phyloP scores from a whole-genome alignment of 2,888 invertebrate species.

The Drosophila colorata region DNA sequence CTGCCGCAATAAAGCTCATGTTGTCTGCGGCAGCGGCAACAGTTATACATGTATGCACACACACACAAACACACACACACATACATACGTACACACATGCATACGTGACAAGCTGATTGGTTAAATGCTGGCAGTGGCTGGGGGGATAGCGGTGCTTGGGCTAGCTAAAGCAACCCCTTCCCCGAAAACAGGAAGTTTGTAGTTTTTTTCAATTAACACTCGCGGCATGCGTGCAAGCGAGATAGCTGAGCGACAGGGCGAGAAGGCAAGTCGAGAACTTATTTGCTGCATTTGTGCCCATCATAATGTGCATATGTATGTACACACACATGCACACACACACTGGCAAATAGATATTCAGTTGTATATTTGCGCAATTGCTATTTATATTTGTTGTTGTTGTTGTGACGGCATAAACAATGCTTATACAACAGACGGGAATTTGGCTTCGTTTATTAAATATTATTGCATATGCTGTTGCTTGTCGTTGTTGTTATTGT shows the following conservation, averaged over 20 bases:
- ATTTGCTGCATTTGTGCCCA: slow-evolving; percentile 48
- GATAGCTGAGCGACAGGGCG: slow-evolving; percentile 1
- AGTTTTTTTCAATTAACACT: slow-evolving; percentile 67
- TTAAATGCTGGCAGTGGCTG: slow-evolving; percentile 1
- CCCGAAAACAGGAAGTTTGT: slow-evolving; percentile 72
- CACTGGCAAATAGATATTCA: slow-evolving; percentile 14
- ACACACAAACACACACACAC: background rate
- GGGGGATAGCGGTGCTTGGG: slow-evolving; percentile 6
- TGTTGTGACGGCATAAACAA: slow-evolving; percentile 65
- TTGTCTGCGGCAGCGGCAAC: slow-evolving; percentile 75
- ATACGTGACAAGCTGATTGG: slow-evolving; percentile 10
- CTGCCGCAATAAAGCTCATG: slow-evolving; percentile 80
- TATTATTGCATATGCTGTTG: slow-evolving; percentile 41
- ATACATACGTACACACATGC: background rate
- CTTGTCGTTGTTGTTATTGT: slow-evolving; percentile 8
- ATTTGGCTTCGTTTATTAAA: slow-evolving; percentile 55
- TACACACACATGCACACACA: background rate
- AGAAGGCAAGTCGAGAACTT: slow-evolving; percentile 27
- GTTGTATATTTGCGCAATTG: slow-evolving; percentile 45
- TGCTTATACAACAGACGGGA: slow-evolving; percentile 57
- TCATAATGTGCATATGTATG: slow-evolving; percentile 29
- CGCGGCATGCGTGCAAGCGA: slow-evolving; percentile 20
- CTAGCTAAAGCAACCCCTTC: slow-evolving; percentile 35
- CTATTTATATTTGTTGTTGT: slow-evolving; percentile 47
- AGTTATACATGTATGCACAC: slow-evolving; percentile 50